These are phyloP conservation scores for Cyrtodaria siliqua DNA, from an alignment of 2,888 invertebrate species.

Conservation along the genomic window DNA sequence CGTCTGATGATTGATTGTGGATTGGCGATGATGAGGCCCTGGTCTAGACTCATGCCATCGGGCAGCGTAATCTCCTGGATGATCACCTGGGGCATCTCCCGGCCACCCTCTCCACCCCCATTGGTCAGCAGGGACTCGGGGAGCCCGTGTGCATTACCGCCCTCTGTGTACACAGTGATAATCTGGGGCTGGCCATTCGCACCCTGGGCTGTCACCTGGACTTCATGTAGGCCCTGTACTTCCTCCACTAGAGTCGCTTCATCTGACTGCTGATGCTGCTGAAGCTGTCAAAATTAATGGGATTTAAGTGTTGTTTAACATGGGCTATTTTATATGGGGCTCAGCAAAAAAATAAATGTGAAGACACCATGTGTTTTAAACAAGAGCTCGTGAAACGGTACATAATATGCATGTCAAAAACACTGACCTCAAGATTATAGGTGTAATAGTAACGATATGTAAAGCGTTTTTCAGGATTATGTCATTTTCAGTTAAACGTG, in stretches of 20 bases:
- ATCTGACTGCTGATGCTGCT: neutral
- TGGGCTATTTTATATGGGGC: no score
- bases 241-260: constrained; percentile 40
- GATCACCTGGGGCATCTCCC: constrained; percentile 49
- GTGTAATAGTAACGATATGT: no score
- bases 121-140: constrained; percentile 39
- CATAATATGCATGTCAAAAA: no score
- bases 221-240: constrained; percentile 36
- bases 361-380: no score
- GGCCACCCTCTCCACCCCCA: neutral
- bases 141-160: constrained; percentile 29
- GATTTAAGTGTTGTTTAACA: no score
- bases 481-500: no score
- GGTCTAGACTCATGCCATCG: constrained; percentile 51
- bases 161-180: constrained; percentile 57
- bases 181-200: constrained; percentile 50
- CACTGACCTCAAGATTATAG: no score
- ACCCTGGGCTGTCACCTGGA: constrained; percentile 42
- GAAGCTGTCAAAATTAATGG: no score
- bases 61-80: constrained; percentile 63
- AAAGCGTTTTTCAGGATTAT: no score
- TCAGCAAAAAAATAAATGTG: no score
- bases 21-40: constrained; percentile 45
- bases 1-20: constrained; percentile 19
- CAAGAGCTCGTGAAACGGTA: no score